These are phyloP conservation scores for Oxystoma pomonae DNA, from an alignment of 2,888 invertebrate genomes.

Conservation along the genomic window DNA sequence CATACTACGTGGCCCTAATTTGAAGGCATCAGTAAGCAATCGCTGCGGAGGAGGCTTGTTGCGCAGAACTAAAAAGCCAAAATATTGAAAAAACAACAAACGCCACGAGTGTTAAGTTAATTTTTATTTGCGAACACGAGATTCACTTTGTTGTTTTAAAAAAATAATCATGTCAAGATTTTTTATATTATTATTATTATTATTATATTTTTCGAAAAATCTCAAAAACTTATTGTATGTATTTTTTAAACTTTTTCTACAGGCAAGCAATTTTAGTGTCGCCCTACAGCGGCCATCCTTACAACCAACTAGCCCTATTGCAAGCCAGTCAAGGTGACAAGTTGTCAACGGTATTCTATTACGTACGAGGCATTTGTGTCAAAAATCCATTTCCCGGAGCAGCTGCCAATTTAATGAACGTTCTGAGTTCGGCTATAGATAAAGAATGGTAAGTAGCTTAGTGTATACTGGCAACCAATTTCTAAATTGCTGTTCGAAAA, in stretches of 20 bases:
- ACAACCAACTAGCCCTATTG: slow-evolving; percentile 81
- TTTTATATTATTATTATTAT: slow-evolving; percentile 4
- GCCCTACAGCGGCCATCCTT: slow-evolving; percentile 80
- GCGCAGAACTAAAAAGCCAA: too few species aligned
- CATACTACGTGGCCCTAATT: too few species aligned
- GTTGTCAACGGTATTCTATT: slow-evolving; percentile 80
- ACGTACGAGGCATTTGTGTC: slow-evolving; percentile 77
- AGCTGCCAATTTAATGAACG: slow-evolving; percentile 72
- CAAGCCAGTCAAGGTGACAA: slow-evolving; percentile 78
- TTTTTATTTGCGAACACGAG: too few species aligned
- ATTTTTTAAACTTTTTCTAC: slow-evolving; percentile 17
- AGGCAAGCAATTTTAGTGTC: slow-evolving; percentile 71
- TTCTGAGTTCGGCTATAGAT: slow-evolving; percentile 57
- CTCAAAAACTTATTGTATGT: slow-evolving; percentile 2
- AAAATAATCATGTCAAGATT: slow-evolving; percentile 9
- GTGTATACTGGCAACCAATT: neutral
- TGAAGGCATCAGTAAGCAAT: too few species aligned
- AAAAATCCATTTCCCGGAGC: slow-evolving; percentile 84
- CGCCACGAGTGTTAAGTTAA: too few species aligned
- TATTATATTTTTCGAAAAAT: slow-evolving; percentile 1
- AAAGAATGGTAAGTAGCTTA: slow-evolving; percentile 44
- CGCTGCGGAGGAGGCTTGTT: too few species aligned
- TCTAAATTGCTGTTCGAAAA: too few species aligned
- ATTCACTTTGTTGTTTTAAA: too few species aligned
- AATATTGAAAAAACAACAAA: too few species aligned